phyloP scores from a whole-genome alignment of 2,888 invertebrate species.

The Scelioninae gen. 2 region DNA sequence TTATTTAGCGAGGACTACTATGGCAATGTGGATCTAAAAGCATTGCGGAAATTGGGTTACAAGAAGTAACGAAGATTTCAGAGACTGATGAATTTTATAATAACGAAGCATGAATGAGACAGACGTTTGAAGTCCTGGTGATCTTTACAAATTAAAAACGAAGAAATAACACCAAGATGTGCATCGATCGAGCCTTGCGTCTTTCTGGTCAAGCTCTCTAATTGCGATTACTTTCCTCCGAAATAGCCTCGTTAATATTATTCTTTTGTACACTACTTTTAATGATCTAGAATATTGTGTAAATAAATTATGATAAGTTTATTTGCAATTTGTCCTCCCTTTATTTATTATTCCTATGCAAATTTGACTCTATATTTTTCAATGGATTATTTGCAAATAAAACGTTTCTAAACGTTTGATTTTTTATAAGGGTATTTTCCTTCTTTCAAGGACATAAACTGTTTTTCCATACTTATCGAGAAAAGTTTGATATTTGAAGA shows the following conservation, averaged over 20 bases:
- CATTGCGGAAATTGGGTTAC: conserved; percentile 88
- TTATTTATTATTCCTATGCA: too few relatives aligned
- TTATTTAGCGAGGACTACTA: conserved; percentile 90
- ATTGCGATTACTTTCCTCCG: conserved; percentile 44
- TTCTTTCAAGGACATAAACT: too few relatives aligned
- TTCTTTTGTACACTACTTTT: conserved; percentile 56
- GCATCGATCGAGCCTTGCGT: conserved; percentile 28
- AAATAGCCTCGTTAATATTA: conserved; percentile 55
- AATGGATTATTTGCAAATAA: too few relatives aligned
- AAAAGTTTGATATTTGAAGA: too few relatives aligned
- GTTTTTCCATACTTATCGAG: too few relatives aligned
- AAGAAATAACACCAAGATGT: conserved; percentile 29
- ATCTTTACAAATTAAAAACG: conserved; percentile 26
- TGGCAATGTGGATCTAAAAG: conserved; percentile 92
- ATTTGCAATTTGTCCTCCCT: too few relatives aligned
- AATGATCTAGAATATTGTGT: conserved; percentile 61
- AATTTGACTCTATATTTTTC: too few relatives aligned
- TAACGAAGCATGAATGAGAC: conserved; percentile 29
- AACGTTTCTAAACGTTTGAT: too few relatives aligned
- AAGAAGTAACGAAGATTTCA: conserved; percentile 74
- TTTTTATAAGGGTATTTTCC: too few relatives aligned
- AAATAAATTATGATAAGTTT: conserved; percentile 65
- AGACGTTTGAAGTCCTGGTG: conserved; percentile 12
- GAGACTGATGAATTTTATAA: conserved; percentile 45
- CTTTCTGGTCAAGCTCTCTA: conserved; percentile 60